Conservation (phyloP, 2,888 invertebrate species). For the Pseudococcus jackbeardsleyi region DNA sequence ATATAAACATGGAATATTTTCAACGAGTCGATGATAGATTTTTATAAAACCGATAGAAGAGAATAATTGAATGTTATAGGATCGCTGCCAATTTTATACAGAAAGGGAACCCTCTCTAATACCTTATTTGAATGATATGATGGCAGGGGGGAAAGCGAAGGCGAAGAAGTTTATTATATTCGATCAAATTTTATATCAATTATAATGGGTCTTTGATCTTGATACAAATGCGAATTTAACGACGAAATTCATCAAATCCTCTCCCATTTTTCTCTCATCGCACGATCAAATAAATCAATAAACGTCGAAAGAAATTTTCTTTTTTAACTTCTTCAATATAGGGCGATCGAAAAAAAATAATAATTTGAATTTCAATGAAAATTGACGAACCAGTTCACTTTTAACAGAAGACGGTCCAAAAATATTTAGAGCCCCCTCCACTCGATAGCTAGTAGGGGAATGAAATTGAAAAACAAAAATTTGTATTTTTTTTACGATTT, state of each 20-base stretch:
- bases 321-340: no score
- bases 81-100: conserved; percentile 5
- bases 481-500: no score
- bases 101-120: neutral
- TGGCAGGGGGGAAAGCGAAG: neutral
- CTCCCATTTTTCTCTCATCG: no score
- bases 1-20: conserved; percentile 23
- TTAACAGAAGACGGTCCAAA: no score
- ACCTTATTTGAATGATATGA: neutral
- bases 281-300: no score
- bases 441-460: no score
- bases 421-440: no score
- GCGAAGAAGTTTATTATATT: neutral
- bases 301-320: no score
- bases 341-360: no score
- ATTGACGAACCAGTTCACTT: no score
- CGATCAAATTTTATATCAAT: neutral
- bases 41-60: neutral
- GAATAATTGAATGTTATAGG: conserved; percentile 21
- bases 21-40: conserved; percentile 1
- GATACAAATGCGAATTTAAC: neutral
- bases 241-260: neutral
- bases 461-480: no score
- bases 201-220: neutral
- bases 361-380: no score